Conservation (phyloP, 2,113 vertebrate species). For the Dipodomys stephensi region DNA sequence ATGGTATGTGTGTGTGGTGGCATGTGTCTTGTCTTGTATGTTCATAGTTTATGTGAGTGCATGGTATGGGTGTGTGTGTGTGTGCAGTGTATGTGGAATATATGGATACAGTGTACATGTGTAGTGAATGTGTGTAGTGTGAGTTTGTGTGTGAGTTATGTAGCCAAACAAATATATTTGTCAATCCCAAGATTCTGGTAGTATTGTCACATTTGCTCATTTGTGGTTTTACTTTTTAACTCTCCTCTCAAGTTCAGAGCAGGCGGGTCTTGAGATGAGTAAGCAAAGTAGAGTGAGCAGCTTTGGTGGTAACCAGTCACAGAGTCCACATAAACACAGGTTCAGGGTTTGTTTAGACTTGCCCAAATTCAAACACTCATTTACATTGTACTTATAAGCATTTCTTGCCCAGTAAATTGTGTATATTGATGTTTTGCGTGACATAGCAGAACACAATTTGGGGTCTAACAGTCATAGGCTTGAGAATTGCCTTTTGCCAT, state of each 20-base stretch:
- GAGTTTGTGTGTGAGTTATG: neutral
- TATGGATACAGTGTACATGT: neutral
- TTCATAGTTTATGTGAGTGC: too few relatives aligned
- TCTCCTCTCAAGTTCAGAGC: neutral
- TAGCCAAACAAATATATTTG: neutral
- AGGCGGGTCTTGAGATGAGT: neutral
- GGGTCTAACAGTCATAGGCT: neutral
- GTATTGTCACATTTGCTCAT: neutral
- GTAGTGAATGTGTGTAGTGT: too few relatives aligned
- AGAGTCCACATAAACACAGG: neutral
- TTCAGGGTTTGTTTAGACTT: neutral
- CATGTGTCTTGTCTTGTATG: too few relatives aligned
- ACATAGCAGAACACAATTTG: neutral
- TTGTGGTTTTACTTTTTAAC: neutral
- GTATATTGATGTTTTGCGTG: neutral
- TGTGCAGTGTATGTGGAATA: too few relatives aligned
- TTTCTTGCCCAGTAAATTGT: neutral
- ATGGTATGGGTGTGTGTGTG: too few relatives aligned
- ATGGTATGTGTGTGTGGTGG: too few relatives aligned
- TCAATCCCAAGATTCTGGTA: neutral
- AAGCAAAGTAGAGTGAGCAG: neutral
- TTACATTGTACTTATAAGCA: neutral
- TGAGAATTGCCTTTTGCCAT: neutral
- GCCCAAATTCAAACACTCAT: neutral
- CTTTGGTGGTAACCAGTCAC: neutral